Evolutionary conservation across 2,888 invertebrate genomes (phyloP).

Genomic region (Coenonympha arcania): DNA sequence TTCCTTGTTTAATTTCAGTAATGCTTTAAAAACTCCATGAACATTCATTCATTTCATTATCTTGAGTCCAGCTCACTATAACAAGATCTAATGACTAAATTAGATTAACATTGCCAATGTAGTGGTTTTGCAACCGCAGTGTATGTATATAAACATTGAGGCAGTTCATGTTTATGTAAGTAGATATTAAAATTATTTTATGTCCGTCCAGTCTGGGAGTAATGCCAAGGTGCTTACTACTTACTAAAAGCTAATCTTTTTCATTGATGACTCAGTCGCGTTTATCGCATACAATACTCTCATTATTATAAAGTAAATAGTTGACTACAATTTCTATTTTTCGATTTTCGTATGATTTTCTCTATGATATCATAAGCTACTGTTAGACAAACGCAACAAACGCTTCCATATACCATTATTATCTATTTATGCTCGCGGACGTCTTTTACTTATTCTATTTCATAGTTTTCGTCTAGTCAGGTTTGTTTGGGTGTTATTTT

Average conservation of each 20-base stretch:
- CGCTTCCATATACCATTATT: too few relatives aligned
- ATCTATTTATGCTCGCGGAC: too few relatives aligned
- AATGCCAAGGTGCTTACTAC: conserved; percentile 22
- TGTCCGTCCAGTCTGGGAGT: conserved; percentile 15
- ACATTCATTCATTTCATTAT: neutral
- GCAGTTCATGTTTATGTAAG: conserved; percentile 4
- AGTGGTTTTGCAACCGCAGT: conserved; percentile 12
- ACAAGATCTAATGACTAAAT: neutral
- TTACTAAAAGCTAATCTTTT: conserved; percentile 16
- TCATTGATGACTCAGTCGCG: conserved; percentile 26
- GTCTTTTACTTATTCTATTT: neutral
- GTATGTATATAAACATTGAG: conserved; percentile 3
- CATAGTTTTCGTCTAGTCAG: neutral
- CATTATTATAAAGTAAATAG: neutral
- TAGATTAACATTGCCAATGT: conserved; percentile 5
- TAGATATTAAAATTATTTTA: conserved; percentile 9
- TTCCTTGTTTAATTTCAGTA: too few relatives aligned
- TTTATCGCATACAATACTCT: conserved; percentile 20
- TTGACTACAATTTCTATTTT: too few relatives aligned
- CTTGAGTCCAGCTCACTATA: neutral
- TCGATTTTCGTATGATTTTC: too few relatives aligned
- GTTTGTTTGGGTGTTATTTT: conserved; percentile 25
- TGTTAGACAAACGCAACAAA: too few relatives aligned
- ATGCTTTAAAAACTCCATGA: too few relatives aligned
- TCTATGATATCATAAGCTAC: too few relatives aligned